phyloP scores from a whole-genome alignment of 2,888 invertebrate species.

The Cheiracanthium punctorium region DNA sequence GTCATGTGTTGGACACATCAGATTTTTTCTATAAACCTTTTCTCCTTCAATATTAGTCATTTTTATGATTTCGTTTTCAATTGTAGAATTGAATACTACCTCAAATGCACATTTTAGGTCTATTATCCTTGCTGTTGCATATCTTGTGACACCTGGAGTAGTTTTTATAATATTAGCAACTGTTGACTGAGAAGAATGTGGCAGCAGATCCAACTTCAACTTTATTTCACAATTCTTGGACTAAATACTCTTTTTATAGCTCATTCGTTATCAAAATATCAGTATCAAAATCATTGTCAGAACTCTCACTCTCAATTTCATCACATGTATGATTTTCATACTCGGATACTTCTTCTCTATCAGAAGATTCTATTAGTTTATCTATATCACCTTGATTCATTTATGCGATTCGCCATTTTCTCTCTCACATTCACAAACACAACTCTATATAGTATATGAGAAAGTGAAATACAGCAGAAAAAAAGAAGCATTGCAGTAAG shows the following conservation, averaged over 20 bases:
- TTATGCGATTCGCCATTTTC: slow-evolving; percentile 8
- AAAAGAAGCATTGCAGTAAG: slow-evolving; percentile 18
- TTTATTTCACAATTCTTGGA: slow-evolving; percentile 21
- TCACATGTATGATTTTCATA: slow-evolving; percentile 25
- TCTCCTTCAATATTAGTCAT: background rate
- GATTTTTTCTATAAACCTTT: background rate
- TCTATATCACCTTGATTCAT: slow-evolving; percentile 12
- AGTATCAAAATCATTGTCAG: no score
- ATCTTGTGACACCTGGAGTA: slow-evolving; percentile 26
- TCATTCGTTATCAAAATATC: background rate
- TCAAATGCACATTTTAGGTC: slow-evolving; percentile 19
- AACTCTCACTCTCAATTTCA: slow-evolving; percentile 19
- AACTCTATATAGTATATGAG: slow-evolving; percentile 11
- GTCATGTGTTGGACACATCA: no score
- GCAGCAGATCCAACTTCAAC: background rate
- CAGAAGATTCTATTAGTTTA: slow-evolving; percentile 11
- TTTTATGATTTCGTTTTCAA: slow-evolving; percentile 33
- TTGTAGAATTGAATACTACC: slow-evolving; percentile 29
- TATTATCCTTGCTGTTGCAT: slow-evolving; percentile 12
- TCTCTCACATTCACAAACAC: slow-evolving; percentile 5
- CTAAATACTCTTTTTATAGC: slow-evolving; percentile 16
- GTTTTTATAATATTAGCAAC: slow-evolving; percentile 34
- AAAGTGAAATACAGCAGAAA: slow-evolving; percentile 13
- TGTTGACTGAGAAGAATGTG: slow-evolving; percentile 8
- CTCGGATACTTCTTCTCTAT: slow-evolving; percentile 27